Percentiles rank a stretch among this genome's conserved stretches.
phyloP scores from a whole-genome alignment of 2,888 invertebrate species.

The Branchipolynoe longqiensis region DNA sequence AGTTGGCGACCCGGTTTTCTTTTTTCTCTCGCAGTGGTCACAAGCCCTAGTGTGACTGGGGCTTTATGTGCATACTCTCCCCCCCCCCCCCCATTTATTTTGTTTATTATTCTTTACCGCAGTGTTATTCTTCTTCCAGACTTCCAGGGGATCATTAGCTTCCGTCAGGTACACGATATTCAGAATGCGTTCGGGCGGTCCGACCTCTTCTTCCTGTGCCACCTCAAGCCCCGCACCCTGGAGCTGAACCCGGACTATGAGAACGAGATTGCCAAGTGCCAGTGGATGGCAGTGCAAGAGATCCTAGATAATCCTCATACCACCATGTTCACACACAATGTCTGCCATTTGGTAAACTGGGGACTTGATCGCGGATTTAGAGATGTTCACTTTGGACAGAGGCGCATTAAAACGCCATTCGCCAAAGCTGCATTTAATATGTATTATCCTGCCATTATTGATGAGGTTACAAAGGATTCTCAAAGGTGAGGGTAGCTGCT shows the following conservation, averaged over 20 bases:
- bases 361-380: constrained; percentile 76
- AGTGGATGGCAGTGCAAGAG: constrained; percentile 76
- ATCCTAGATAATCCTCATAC: constrained; percentile 68
- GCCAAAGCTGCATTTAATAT: constrained; percentile 70
- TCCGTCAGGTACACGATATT: constrained; percentile 79
- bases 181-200: constrained; percentile 80
- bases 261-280: constrained; percentile 75
- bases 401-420: constrained; percentile 75
- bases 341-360: constrained; percentile 55
- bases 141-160: constrained; percentile 76
- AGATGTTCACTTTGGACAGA: constrained; percentile 71
- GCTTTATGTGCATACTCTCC: no score
- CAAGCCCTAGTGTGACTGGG: no score
- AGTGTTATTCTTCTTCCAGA: constrained; percentile 73
- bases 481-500: no score
- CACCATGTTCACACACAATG: constrained; percentile 71
- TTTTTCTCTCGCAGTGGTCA: no score
- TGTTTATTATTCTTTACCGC: no score
- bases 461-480: neutral
- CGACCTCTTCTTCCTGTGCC: constrained; percentile 78
- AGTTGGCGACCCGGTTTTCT: no score
- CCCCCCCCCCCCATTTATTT: no score
- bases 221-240: constrained; percentile 75
- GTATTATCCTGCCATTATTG: neutral
- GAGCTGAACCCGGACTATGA: constrained; percentile 73